Conservation (phyloP, 2,797 vertebrate genomes). For the Lepidocolaptes lacrymiger region DNA sequence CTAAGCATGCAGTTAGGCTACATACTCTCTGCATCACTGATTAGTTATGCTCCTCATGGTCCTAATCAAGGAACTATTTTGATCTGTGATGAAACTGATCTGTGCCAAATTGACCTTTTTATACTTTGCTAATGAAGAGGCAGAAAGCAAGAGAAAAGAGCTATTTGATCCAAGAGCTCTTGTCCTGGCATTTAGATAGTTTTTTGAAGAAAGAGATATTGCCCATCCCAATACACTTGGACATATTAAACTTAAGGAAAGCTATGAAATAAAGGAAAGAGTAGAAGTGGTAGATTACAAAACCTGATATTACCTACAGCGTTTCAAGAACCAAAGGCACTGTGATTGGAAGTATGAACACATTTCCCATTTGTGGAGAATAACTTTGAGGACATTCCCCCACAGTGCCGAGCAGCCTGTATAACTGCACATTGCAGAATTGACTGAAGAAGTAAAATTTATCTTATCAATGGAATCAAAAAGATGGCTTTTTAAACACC, state of each 20-base stretch:
- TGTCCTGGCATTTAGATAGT: not conserved
- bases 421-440: not conserved
- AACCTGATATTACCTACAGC: not conserved
- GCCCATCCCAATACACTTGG: rapidly evolving
- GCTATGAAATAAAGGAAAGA: not conserved
- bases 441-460: not conserved
- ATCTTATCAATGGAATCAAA: not conserved
- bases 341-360: not conserved
- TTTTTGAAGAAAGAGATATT: not conserved
- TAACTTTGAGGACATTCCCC: not conserved
- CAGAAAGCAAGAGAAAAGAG: not conserved
- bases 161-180: not conserved
- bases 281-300: not conserved
- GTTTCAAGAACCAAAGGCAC: not conserved
- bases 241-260: not conserved
- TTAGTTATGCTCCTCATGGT: not conserved
- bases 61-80: not conserved
- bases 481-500: not conserved
- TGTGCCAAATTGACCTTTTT: not conserved
- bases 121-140: not conserved
- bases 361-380: not conserved
- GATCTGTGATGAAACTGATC: not conserved
- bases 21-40: not conserved
- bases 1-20: not conserved
- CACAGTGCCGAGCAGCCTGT: not conserved